Base-by-base conservation (phyloP, 2,797 vertebrate species). In the Rhabdophis nuchalis region DNA sequence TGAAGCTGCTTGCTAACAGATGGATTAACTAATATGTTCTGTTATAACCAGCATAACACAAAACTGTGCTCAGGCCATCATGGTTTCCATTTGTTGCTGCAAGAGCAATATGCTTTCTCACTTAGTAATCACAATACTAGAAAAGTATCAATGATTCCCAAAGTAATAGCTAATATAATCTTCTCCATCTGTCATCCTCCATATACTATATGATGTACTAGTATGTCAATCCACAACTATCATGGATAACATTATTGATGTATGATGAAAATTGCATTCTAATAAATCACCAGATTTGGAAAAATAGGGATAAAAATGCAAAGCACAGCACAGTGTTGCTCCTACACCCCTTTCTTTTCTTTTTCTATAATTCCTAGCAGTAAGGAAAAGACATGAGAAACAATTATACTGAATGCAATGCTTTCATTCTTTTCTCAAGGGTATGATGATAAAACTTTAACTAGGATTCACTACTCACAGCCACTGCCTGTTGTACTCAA, bases 1-100 rank as follows among this genome's bases (percentile, higher is more conserved):
- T 92, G 85, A 92, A 61, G 25, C 52, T 89, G 87, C 88, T 89
- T 89, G 32, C 56, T 64, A 92, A 89, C 58, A 92, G 82, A 77
- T 57, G 18, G 52, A 91, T 88, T 77, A 88, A 91, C 53, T 87
- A 57, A 87, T 91, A 88, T 27, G 52, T 91, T 91, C 41, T 92
- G 54, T 77, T 77, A 77, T 56, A 60, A 50, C 20, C 41, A 36
- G 36, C 16, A n/a, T 60, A 23, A 32, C 86, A 53, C 6, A 50
- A 56, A 91, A 88, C 32, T 82, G 20, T 60, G 54, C 88, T 91
- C 29, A 68, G n/a, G 32, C 85, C n/a, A 46, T 29, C 41, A n/a
- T 41, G 46, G 9, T 29, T 85, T 54, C 41, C 23, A 9, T 23
- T 86, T 36, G n/a, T 8, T 64, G 56, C 1, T 1, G 9, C 20